phyloP scores from a whole-genome alignment of 2,797 vertebrate species.

The Glossophaga mutica region DNA sequence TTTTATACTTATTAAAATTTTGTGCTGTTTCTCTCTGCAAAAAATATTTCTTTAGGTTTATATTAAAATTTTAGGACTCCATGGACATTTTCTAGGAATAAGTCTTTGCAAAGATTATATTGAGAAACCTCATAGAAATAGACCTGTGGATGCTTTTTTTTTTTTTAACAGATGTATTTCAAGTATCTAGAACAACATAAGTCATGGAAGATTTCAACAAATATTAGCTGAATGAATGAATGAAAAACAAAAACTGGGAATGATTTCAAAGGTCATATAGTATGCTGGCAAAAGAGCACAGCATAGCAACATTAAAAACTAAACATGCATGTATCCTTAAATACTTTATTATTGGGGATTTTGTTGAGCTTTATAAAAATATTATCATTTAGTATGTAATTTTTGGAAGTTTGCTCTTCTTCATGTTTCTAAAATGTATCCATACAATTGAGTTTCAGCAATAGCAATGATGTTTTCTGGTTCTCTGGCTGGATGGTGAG shows the following conservation, averaged over 20 bases:
- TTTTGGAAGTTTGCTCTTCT: background rate
- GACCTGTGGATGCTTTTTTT: background rate
- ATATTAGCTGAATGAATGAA: background rate
- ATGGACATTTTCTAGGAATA: background rate
- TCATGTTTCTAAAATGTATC: background rate
- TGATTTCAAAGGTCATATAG: background rate
- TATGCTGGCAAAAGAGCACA: background rate
- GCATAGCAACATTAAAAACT: background rate
- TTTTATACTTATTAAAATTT: background rate
- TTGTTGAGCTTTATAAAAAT: background rate
- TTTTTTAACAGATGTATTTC: background rate
- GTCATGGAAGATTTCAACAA: background rate
- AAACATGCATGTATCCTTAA: background rate
- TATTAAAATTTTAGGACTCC: background rate
- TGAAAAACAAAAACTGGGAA: background rate
- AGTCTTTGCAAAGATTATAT: background rate
- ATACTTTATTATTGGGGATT: background rate
- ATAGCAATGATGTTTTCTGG: background rate
- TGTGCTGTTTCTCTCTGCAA: background rate
- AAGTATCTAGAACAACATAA: background rate
- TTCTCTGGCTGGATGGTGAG: background rate
- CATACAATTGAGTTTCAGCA: background rate
- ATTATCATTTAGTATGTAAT: background rate
- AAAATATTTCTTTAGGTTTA: background rate
- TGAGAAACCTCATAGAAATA: background rate